These are phyloP conservation scores for Leucopsar rothschildi DNA, from an alignment of 2,113 vertebrate genomes.

Conservation along the genomic window DNA sequence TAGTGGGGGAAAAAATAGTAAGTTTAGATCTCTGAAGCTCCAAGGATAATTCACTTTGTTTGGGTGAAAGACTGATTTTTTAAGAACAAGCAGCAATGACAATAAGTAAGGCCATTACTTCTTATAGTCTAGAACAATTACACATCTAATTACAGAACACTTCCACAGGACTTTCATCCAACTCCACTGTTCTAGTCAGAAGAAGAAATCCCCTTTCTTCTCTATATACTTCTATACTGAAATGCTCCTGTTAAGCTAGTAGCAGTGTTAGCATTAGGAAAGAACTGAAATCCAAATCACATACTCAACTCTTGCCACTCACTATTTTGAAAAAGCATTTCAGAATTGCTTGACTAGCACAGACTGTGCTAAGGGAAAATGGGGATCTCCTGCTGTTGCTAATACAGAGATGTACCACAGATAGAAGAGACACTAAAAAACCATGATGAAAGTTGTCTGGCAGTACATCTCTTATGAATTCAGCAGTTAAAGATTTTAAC, in stretches of 20 bases:
- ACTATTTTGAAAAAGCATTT: background rate
- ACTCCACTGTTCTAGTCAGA: background rate
- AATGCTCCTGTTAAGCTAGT: background rate
- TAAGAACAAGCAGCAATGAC: background rate
- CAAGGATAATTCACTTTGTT: background rate
- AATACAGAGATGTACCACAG: background rate
- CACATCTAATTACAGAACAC: background rate
- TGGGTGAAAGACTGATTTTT: background rate
- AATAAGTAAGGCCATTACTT: background rate
- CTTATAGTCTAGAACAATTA: background rate
- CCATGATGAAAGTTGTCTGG: background rate
- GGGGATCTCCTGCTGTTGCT: background rate
- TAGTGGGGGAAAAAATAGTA: background rate
- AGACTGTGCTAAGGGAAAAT: background rate
- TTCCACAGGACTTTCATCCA: background rate
- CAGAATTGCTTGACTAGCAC: background rate
- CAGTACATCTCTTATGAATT: background rate
- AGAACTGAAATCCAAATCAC: background rate
- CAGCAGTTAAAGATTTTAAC: background rate
- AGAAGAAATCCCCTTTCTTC: background rate
- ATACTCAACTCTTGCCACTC: background rate
- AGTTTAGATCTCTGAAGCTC: background rate
- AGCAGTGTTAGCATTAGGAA: background rate
- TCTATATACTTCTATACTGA: background rate
- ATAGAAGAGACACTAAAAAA: background rate